Percentiles rank a stretch among this genome's conserved stretches.
Evolutionary conservation across 2,797 vertebrate species (phyloP).

Genomic region (Eleutherodactylus coqui): DNA sequence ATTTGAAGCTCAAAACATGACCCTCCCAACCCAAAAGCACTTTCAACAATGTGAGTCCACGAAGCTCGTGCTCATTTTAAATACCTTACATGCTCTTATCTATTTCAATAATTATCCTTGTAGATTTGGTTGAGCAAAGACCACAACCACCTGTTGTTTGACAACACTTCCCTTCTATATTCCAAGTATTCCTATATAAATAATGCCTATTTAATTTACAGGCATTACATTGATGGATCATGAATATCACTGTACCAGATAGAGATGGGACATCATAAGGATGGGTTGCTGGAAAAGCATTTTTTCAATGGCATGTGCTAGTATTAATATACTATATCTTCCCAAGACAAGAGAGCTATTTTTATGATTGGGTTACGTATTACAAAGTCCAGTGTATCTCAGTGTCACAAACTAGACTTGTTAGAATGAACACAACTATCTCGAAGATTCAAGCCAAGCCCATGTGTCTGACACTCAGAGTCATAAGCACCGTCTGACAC

Average conservation of each 20-base stretch:
- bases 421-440: conserved; percentile 51
- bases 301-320: background rate
- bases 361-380: conserved; percentile 42
- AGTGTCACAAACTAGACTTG: conserved; percentile 43
- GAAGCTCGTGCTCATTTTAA: background rate
- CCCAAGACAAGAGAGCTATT: conserved; percentile 46
- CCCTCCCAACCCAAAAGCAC: too few species aligned
- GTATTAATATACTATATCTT: conserved; percentile 34
- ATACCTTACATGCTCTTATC: background rate
- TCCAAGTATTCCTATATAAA: background rate
- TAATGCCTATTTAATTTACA: conserved; percentile 33
- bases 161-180: background rate
- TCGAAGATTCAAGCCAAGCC: conserved; percentile 28
- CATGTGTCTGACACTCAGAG: conserved; percentile 40
- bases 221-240: conserved; percentile 33
- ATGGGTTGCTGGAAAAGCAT: background rate
- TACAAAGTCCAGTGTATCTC: conserved; percentile 45
- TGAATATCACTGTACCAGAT: conserved; percentile 5
- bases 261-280: conserved; percentile 1
- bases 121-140: background rate
- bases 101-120: background rate
- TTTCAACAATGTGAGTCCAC: background rate
- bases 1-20: too few species aligned
- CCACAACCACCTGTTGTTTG: background rate
- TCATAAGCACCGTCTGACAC: conserved; percentile 54